Evolutionary conservation across 1,140 invertebrate species (phyloP).

Genomic region (Drosophila leontia): DNA sequence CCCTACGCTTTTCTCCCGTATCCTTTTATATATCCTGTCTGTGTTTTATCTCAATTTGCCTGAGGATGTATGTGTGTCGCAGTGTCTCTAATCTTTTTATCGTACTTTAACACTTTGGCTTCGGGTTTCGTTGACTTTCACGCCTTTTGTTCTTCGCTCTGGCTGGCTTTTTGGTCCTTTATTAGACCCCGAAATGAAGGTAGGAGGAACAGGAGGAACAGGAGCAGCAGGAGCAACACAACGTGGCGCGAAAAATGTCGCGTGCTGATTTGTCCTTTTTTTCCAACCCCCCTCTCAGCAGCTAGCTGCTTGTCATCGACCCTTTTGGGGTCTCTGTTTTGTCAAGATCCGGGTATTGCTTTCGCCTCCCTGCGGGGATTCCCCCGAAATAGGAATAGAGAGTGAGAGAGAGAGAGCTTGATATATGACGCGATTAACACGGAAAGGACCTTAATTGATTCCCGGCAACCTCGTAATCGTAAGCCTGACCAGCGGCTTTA

Average conservation of each 20-base stretch:
- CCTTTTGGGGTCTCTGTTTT: slow-evolving; percentile 48
- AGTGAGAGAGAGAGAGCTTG: slow-evolving; percentile 32
- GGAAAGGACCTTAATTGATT: slow-evolving; percentile 78
- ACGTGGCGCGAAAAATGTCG: slow-evolving; percentile 69
- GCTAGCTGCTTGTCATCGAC: slow-evolving; percentile 65
- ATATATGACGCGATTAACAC: slow-evolving; percentile 80
- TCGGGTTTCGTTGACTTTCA: slow-evolving; percentile 59
- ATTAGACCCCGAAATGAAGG: slow-evolving; percentile 16
- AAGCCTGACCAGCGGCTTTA: slow-evolving; percentile 19
- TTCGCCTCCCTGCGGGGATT: slow-evolving; percentile 27
- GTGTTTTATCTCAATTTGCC: slow-evolving; percentile 55
- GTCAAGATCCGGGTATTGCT: slow-evolving; percentile 54
- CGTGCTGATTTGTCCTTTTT: slow-evolving; percentile 70
- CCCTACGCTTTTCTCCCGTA: not conserved
- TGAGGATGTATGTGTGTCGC: slow-evolving; percentile 35
- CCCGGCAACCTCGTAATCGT: slow-evolving; percentile 6
- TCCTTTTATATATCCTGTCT: slow-evolving; percentile 3
- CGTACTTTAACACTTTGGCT: slow-evolving; percentile 75
- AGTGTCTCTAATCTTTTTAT: slow-evolving; percentile 79
- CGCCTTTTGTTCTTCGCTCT: slow-evolving; percentile 66
- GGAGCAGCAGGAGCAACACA: slow-evolving; percentile 14
- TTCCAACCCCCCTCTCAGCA: slow-evolving; percentile 4
- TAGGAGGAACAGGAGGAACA: not conserved
- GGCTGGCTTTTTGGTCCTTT: slow-evolving; percentile 7
- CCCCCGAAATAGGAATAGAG: not conserved